Percentiles rank a stretch among this genome's conserved stretches.
Evolutionary conservation across 2,113 vertebrate genomes (phyloP).

Genomic region (Pholis gunnellus): DNA sequence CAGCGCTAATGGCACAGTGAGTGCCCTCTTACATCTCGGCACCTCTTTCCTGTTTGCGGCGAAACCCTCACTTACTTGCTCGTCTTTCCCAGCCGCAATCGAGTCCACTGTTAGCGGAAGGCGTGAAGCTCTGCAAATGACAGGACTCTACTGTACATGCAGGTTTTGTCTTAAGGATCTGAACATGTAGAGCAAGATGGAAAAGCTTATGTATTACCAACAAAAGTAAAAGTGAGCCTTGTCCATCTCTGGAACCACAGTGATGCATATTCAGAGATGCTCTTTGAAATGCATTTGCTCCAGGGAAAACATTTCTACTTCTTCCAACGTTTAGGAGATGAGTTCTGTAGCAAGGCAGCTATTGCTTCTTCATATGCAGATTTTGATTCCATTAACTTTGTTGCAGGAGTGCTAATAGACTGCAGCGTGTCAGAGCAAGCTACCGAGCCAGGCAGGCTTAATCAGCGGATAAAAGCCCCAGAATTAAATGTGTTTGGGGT

Average conservation of each 20-base stretch:
- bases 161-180: constrained; percentile 30
- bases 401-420: neutral
- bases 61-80: constrained; percentile 76
- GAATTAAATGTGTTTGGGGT: neutral
- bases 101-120: constrained; percentile 51
- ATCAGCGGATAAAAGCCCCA: neutral
- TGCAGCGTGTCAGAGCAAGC: neutral
- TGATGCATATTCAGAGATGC: neutral
- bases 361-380: neutral
- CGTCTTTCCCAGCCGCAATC: constrained; percentile 70
- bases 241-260: neutral
- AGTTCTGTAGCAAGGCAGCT: neutral
- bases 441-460: neutral
- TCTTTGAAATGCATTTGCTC: neutral
- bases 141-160: constrained; percentile 57
- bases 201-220: neutral
- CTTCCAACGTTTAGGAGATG: neutral
- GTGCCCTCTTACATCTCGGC: constrained; percentile 72
- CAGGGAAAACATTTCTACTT: neutral
- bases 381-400: neutral
- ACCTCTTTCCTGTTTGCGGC: constrained; percentile 76
- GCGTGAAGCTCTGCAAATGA: constrained; percentile 76
- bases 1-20: constrained; percentile 76
- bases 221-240: constrained; percentile 6
- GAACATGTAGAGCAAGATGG: neutral